Conservation (phyloP, 92 coral and sea anemone genomes). For the Paramuricea clavata region DNA sequence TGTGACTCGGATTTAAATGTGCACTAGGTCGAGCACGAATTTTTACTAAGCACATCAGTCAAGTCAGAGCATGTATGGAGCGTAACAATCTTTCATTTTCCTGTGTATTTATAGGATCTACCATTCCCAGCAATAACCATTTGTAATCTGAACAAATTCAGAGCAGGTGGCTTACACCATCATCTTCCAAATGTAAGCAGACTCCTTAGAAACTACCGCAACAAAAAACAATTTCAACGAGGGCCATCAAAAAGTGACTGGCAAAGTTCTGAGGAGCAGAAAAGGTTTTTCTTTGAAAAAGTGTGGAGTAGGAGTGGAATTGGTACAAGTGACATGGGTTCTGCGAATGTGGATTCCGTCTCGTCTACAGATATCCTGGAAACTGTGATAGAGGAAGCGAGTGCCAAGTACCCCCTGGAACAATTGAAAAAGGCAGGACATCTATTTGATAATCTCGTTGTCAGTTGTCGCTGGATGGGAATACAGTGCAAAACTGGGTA, state of each 20-base stretch:
- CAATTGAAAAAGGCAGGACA: slow-evolving; percentile 76
- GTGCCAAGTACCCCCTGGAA: slow-evolving; percentile 49
- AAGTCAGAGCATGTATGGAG: too few species aligned
- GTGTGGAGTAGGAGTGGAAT: not conserved
- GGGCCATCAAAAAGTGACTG: slow-evolving; percentile 3
- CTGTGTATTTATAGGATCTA: slow-evolving; percentile 58
- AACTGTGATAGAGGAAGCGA: slow-evolving; percentile 28
- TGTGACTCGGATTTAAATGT: too few species aligned
- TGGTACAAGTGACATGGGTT: not conserved
- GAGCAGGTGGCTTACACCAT: not conserved
- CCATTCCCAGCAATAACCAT: slow-evolving; percentile 87
- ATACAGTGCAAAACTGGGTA: slow-evolving; percentile 80
- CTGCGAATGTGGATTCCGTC: slow-evolving; percentile 8
- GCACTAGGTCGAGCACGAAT: too few species aligned
- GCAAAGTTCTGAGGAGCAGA: slow-evolving; percentile 26
- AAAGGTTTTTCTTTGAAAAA: not conserved
- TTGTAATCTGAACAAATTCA: slow-evolving; percentile 85
- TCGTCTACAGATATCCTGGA: slow-evolving; percentile 34
- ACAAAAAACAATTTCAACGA: not conserved
- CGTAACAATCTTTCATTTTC: too few species aligned
- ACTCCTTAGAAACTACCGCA: not conserved
- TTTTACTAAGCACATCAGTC: too few species aligned
- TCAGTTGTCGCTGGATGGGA: slow-evolving; percentile 82
- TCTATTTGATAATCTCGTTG: slow-evolving; percentile 73
- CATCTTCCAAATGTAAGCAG: slow-evolving; percentile 44